These are phyloP conservation scores for Aegithalos caudatus DNA, from an alignment of 2,113 vertebrate genomes.

Conservation along the genomic window DNA sequence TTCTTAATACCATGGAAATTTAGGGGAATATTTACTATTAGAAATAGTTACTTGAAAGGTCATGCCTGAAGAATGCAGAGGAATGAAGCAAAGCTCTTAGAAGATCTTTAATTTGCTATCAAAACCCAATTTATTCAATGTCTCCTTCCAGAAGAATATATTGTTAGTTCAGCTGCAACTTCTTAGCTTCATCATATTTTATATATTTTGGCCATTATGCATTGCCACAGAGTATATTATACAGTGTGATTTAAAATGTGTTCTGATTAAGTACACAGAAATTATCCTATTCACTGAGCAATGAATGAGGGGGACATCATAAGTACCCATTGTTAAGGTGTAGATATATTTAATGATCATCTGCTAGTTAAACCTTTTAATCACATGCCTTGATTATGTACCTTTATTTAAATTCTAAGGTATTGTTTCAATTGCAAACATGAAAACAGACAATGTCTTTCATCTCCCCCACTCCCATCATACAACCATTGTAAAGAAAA, in stretches of 20 bases:
- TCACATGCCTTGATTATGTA: conserved; percentile 41
- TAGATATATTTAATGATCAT: conserved; percentile 27
- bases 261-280: conserved; percentile 72
- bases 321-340: conserved; percentile 53
- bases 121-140: conserved; percentile 71
- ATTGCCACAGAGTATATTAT: conserved; percentile 65
- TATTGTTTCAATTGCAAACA: background rate
- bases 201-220: conserved; percentile 71
- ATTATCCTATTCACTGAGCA: conserved; percentile 10
- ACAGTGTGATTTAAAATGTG: conserved; percentile 74
- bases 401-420: conserved; percentile 17
- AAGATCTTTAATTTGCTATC: conserved; percentile 71
- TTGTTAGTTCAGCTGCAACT: conserved; percentile 80
- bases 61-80: conserved; percentile 45
- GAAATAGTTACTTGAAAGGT: conserved; percentile 56
- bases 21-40: conserved; percentile 62
- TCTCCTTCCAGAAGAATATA: conserved; percentile 72
- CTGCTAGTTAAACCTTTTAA: conserved; percentile 35
- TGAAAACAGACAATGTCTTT: background rate
- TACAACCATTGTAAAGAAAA: background rate
- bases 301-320: conserved; percentile 50
- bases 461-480: background rate
- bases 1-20: conserved; percentile 56
- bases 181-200: conserved; percentile 76
- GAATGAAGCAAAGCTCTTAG: conserved; percentile 55